A percentile compares a stretch with the other conserved stretches of the same genome.
Evolutionary conservation across 2,888 invertebrate genomes (phyloP).

Genomic region (Conops quadrifasciatus): DNA sequence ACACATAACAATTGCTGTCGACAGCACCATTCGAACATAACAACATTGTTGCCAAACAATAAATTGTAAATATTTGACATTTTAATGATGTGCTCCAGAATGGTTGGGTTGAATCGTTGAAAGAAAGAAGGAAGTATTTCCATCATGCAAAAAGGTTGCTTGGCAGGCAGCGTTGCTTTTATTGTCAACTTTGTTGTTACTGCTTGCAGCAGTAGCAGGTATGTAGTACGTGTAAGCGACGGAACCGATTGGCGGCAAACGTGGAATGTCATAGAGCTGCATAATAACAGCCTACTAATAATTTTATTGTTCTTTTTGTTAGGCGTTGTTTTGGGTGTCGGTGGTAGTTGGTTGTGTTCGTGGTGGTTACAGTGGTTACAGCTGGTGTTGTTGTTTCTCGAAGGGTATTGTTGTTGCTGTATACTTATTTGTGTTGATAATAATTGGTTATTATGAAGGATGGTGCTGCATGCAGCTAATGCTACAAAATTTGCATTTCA

Average conservation of each 20-base stretch:
- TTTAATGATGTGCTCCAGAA: slow-evolving; percentile 55
- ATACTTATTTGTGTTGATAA: background rate
- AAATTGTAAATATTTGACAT: slow-evolving; percentile 61
- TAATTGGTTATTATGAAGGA: slow-evolving; percentile 26
- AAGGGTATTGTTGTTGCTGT: slow-evolving; percentile 10
- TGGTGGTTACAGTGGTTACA: background rate
- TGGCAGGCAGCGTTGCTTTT: background rate
- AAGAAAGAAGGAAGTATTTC: slow-evolving; percentile 39
- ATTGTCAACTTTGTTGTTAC: background rate
- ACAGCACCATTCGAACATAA: background rate
- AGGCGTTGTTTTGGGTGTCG: slow-evolving; percentile 36
- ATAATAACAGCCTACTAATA: slow-evolving; percentile 5
- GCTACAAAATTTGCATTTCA: slow-evolving; percentile 9
- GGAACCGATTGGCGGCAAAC: background rate
- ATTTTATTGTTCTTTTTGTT: slow-evolving; percentile 14
- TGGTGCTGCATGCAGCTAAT: slow-evolving; percentile 23
- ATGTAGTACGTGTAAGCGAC: background rate
- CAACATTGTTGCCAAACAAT: slow-evolving; percentile 53
- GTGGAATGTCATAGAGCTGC: background rate
- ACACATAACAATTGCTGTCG: background rate
- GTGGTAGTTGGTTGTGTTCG: slow-evolving; percentile 8
- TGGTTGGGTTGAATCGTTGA: background rate
- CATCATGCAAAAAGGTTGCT: slow-evolving; percentile 41
- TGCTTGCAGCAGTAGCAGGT: slow-evolving; percentile 5
- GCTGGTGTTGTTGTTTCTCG: slow-evolving; percentile 23